Evolutionary conservation across 2,113 vertebrate genomes (phyloP).

Genomic region (Elgaria multicarinata): DNA sequence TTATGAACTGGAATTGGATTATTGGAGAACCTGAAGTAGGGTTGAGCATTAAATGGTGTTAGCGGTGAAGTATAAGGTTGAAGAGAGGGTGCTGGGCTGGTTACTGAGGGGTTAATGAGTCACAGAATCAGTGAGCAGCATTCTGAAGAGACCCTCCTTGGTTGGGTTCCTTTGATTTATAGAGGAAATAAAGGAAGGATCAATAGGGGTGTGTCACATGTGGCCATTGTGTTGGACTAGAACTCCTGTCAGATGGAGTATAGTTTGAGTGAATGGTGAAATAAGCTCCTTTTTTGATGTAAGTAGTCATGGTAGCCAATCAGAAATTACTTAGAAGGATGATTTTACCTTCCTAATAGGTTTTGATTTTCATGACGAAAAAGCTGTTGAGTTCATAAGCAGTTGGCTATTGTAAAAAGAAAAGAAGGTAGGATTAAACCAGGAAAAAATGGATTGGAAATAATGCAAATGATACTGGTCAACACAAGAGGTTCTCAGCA

Average conservation of each 20-base stretch:
- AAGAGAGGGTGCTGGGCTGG: no score
- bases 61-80: no score
- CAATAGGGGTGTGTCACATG: no score
- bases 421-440: neutral
- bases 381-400: neutral
- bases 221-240: no score
- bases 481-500: neutral
- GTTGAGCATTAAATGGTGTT: no score
- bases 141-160: no score
- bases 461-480: neutral
- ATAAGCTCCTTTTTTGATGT: neutral
- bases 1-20: no score
- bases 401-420: neutral
- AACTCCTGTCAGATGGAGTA: neutral
- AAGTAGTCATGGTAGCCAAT: neutral
- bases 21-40: no score
- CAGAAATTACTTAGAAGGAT: neutral
- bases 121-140: no score
- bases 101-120: no score
- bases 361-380: neutral
- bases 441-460: neutral
- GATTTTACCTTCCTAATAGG: neutral
- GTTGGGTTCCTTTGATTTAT: no score
- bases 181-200: no score
- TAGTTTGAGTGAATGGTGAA: neutral